phyloP scores from a whole-genome alignment of 2,797 vertebrate genomes.

The Melanotaenia parkinsoni region DNA sequence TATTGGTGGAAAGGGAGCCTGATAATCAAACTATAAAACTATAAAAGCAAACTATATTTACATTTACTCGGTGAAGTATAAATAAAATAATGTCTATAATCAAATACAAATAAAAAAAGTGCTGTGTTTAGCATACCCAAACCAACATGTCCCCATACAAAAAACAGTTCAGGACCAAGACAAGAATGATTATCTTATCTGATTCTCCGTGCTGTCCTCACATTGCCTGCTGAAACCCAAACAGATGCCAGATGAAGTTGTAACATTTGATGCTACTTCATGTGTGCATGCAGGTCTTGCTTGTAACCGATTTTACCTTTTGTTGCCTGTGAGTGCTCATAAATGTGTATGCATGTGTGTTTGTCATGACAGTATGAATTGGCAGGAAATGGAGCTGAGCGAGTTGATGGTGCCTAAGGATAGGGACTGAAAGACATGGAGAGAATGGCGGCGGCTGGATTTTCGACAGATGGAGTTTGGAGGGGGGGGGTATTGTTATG shows the following conservation, averaged over 20 bases:
- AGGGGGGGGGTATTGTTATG: slow-evolving; percentile 54
- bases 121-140: slow-evolving; percentile 3
- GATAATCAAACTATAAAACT: not conserved
- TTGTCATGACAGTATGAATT: slow-evolving; percentile 19
- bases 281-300: slow-evolving; percentile 8
- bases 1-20: not conserved
- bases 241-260: not conserved
- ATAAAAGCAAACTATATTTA: slow-evolving; percentile 8
- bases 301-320: slow-evolving; percentile 19
- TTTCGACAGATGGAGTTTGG: slow-evolving; percentile 3
- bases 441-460: slow-evolving; percentile 49
- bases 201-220: slow-evolving; percentile 20
- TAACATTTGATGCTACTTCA: slow-evolving; percentile 26
- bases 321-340: slow-evolving; percentile 17
- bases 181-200: slow-evolving; percentile 26
- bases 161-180: slow-evolving; percentile 13
- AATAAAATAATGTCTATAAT: slow-evolving; percentile 5
- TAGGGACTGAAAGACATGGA: slow-evolving; percentile 59
- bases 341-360: slow-evolving; percentile 13
- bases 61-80: slow-evolving; percentile 16
- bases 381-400: slow-evolving; percentile 61
- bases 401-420: slow-evolving; percentile 59
- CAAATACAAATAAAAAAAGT: not conserved
- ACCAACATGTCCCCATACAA: slow-evolving; percentile 7
- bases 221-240: slow-evolving; percentile 23